A percentile compares a stretch with the other conserved stretches of the same genome.
Conservation (phyloP, 2,797 vertebrate genomes). For the Pangasius macronema region DNA sequence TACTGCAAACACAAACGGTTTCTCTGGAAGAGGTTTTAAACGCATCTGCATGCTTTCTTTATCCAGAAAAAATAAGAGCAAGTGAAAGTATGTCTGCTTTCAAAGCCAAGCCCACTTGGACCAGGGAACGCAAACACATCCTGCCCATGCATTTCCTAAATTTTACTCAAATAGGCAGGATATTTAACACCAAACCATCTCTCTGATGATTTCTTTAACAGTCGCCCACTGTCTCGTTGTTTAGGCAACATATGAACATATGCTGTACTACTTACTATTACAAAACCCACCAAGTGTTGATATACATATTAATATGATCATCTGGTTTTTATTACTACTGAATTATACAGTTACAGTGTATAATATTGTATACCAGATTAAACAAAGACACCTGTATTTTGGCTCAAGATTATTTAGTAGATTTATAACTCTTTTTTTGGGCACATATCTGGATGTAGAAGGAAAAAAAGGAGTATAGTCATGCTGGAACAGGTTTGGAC, state of each 20-base stretch:
- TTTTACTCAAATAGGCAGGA: neutral
- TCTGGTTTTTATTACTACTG: neutral
- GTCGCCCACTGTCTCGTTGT: neutral
- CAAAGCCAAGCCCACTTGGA: neutral
- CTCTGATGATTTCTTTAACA: neutral
- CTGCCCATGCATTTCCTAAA: neutral
- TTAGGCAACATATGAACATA: neutral
- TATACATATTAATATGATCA: neutral
- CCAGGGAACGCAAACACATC: neutral
- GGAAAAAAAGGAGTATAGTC: neutral
- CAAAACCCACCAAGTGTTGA: neutral
- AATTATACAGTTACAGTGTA: neutral
- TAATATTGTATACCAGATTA: neutral
- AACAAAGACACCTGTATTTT: neutral
- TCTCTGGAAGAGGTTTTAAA: neutral
- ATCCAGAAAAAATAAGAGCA: neutral
- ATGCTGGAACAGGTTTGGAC: neutral
- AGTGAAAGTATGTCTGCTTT: slow-evolving; percentile 4
- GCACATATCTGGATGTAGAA: neutral
- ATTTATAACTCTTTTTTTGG: neutral
- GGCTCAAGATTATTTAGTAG: neutral
- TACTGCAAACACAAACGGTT: neutral
- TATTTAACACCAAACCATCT: neutral
- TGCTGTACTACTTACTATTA: neutral
- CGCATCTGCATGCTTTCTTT: neutral